Base-by-base conservation (phyloP, 2,888 invertebrate genomes). In the Stenoptilia bipunctidactyla region DNA sequence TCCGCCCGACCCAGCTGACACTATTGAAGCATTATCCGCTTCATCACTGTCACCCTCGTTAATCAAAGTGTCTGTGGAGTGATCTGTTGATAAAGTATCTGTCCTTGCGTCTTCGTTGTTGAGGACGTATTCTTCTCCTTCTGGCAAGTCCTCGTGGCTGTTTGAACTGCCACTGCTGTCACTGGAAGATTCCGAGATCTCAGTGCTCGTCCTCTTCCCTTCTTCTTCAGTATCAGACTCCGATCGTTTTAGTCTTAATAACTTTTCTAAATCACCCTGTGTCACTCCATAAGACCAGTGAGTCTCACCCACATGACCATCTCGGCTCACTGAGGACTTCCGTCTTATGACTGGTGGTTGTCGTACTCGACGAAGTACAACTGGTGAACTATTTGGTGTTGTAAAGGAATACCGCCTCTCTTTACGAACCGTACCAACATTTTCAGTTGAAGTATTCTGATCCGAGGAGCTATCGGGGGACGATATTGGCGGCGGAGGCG, bases 221-320 rank as follows among this genome's bases (percentile, higher is more conserved):
- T 77, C 74, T 47, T 76, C 75, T 45, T 82, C 80, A 40, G 64
- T 70, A 44, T 82, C 80, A 3, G 79, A 77, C 49, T 74, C 80
- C 2, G 82, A 82, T 33, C 70, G 54, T 55, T 83, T 83, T 15
- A 83, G 56, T 51, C 82, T 63, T 20, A 83, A 52, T 46, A 82
- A 54, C 52, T 70, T 79, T 54, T 83, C 82, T 52, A 83, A 59
- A 54, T 83, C 82, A 54, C 69, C 69, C 58, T 82, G 83, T 41
- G 67, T 73, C 6, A 83, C 83, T 42, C 83, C 83, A 43, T 83
- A 83, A 4, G 83, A 80, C 83, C 83, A 83, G 60, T 71, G 76
- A 2, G 71, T 65, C 56, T 83, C 80, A 40, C 66, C 72, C 9
- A 52, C 47, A 42, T 66, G 64, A 13, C 58, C 64, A 53, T 69